phyloP scores from a whole-genome alignment of 2,888 invertebrate genomes.

The Pseudoips prasinana region DNA sequence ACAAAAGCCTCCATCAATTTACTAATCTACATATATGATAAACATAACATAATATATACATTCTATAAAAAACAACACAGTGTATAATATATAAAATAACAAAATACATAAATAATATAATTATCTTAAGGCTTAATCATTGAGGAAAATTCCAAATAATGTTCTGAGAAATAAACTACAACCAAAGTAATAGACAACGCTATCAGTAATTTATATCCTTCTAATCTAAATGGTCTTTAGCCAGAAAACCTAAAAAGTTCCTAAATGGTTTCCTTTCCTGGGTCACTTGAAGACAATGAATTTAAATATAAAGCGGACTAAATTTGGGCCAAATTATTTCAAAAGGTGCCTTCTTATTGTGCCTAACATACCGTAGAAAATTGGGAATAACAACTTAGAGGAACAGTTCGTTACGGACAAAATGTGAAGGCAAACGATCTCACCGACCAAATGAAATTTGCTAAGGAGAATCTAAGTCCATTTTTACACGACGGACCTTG shows the following conservation, averaged over 20 bases:
- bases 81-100: too few species aligned
- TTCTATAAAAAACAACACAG: too few species aligned
- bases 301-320: conserved; percentile 24
- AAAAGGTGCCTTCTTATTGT: conserved; percentile 34
- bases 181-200: too few species aligned
- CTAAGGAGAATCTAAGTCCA: conserved; percentile 36
- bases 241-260: conserved; percentile 6
- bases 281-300: conserved; percentile 21
- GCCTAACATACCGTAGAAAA: conserved; percentile 42
- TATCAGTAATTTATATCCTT: too few species aligned
- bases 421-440: conserved; percentile 40
- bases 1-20: too few species aligned
- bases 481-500: too few species aligned
- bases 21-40: too few species aligned
- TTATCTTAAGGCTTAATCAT: too few species aligned
- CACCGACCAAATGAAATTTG: conserved; percentile 43
- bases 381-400: conserved; percentile 46
- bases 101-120: too few species aligned
- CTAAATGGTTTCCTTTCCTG: conserved; percentile 4
- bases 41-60: too few species aligned
- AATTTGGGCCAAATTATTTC: conserved; percentile 27
- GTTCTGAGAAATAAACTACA: too few species aligned
- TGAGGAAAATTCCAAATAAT: too few species aligned
- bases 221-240: neutral
- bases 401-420: conserved; percentile 42